Percentiles rank a stretch among this genome's conserved stretches.
phyloP scores from a whole-genome alignment of 2,113 vertebrate species.

The Pteronura brasiliensis region DNA sequence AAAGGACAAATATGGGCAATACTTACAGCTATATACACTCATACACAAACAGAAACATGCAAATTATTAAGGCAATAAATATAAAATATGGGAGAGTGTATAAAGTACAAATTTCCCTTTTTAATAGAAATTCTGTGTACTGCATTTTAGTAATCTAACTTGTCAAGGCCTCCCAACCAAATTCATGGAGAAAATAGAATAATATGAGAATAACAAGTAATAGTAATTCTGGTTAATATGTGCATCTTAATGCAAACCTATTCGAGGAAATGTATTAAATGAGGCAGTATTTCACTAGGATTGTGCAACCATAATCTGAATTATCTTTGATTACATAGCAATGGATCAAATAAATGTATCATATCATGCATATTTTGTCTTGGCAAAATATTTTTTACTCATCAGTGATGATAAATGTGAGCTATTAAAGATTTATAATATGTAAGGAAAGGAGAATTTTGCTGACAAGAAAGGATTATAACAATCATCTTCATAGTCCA shows the following conservation, averaged over 20 bases:
- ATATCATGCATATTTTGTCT: background rate
- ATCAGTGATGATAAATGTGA: background rate
- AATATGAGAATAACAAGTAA: conserved; percentile 16
- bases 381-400: background rate
- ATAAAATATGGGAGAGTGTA: conserved; percentile 38
- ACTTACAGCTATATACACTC: conserved; percentile 48
- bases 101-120: conserved; percentile 51
- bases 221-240: conserved; percentile 20
- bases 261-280: conserved; percentile 24
- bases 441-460: background rate
- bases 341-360: background rate
- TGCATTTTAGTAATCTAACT: conserved; percentile 38
- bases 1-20: conserved; percentile 62
- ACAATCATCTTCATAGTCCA: background rate
- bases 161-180: background rate
- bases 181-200: conserved; percentile 38
- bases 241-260: background rate
- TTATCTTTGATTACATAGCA: conserved; percentile 20
- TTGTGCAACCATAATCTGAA: background rate
- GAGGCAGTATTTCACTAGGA: background rate
- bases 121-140: conserved; percentile 62
- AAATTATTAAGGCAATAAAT: conserved; percentile 63
- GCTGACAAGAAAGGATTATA: background rate
- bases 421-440: background rate
- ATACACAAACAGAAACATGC: conserved; percentile 44